phyloP scores from a whole-genome alignment of 2,797 vertebrate genomes.

The Lagodon rhomboides region DNA sequence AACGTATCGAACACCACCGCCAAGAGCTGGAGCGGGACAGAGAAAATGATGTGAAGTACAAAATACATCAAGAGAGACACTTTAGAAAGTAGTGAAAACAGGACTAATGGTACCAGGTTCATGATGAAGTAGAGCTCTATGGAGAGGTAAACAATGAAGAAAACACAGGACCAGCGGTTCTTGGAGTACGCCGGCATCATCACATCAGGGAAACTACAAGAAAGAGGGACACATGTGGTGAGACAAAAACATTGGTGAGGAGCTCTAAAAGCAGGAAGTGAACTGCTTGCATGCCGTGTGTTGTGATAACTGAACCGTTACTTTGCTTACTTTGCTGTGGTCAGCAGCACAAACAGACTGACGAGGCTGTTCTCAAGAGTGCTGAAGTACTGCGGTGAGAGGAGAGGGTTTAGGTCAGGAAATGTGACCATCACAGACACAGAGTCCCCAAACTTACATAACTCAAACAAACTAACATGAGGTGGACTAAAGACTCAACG shows the following conservation, averaged over 20 bases:
- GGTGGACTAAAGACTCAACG: slow-evolving; percentile 70
- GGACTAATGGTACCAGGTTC: slow-evolving; percentile 89
- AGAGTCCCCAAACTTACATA: slow-evolving; percentile 7
- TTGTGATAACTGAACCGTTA: slow-evolving; percentile 7
- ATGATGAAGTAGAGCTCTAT: slow-evolving; percentile 99
- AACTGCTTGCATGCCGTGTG: slow-evolving; percentile 21
- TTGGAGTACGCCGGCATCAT: slow-evolving; percentile 98
- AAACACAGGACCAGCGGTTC: slow-evolving; percentile 96
- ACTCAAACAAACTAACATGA: slow-evolving; percentile 36
- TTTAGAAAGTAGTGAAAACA: slow-evolving; percentile 13
- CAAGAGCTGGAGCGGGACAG: slow-evolving; percentile 87
- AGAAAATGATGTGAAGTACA: slow-evolving; percentile 4
- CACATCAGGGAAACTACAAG: slow-evolving; percentile 95
- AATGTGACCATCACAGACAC: slow-evolving; percentile 39
- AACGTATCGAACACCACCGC: slow-evolving; percentile 99
- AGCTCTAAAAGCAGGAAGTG: slow-evolving; percentile 46
- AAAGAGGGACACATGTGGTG: slow-evolving; percentile 26
- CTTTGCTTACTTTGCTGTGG: slow-evolving; percentile 95
- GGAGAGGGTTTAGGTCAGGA: slow-evolving; percentile 42
- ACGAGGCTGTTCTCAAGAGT: slow-evolving; percentile 97
- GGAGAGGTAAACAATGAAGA: slow-evolving; percentile 99
- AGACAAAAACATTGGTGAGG: background rate
- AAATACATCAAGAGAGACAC: background rate
- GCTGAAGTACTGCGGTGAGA: slow-evolving; percentile 92
- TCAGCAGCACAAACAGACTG: slow-evolving; percentile 97